phyloP scores from a whole-genome alignment of 1,140 invertebrate species.

The Apis cerana region DNA sequence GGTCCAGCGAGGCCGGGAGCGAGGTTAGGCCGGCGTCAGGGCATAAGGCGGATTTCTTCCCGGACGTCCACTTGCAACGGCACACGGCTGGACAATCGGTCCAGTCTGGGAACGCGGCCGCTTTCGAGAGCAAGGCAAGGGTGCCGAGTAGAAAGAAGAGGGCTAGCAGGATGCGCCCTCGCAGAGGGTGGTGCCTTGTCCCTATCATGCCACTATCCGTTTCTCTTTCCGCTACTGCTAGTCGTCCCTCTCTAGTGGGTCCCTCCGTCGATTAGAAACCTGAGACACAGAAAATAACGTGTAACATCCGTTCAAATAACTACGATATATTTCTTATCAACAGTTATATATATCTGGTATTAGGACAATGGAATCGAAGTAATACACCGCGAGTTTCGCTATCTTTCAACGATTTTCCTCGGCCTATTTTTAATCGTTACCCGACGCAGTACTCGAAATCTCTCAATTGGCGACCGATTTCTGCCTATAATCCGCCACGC shows the following conservation, averaged over 20 bases:
- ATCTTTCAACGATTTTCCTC: neutral
- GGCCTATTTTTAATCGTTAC: slow-evolving; percentile 6
- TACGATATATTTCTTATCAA: too few relatives aligned
- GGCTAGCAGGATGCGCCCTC: slow-evolving; percentile 74
- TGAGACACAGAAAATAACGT: neutral
- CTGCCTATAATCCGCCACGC: neutral
- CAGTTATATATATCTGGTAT: too few relatives aligned
- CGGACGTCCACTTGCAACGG: slow-evolving; percentile 93
- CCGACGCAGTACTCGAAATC: neutral
- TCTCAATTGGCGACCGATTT: neutral
- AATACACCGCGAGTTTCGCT: neutral
- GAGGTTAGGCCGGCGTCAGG: slow-evolving; percentile 88
- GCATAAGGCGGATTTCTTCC: slow-evolving; percentile 93
- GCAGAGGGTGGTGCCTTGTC: slow-evolving; percentile 71
- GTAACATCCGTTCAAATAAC: neutral
- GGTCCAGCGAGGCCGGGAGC: slow-evolving; percentile 87
- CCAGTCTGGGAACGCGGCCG: slow-evolving; percentile 87
- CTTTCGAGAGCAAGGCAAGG: slow-evolving; percentile 72
- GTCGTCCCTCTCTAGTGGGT: neutral
- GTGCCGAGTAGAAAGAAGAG: slow-evolving; percentile 72
- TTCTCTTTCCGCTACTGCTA: slow-evolving; percentile 39
- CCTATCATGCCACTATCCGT: slow-evolving; percentile 73
- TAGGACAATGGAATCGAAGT: too few relatives aligned
- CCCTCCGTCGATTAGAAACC: slow-evolving; percentile 10
- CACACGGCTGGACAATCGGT: slow-evolving; percentile 91